A percentile compares a stretch with the other conserved stretches of the same genome.
Evolutionary conservation across 2,113 vertebrate species (phyloP).

Genomic region (Tyrannus savana): DNA sequence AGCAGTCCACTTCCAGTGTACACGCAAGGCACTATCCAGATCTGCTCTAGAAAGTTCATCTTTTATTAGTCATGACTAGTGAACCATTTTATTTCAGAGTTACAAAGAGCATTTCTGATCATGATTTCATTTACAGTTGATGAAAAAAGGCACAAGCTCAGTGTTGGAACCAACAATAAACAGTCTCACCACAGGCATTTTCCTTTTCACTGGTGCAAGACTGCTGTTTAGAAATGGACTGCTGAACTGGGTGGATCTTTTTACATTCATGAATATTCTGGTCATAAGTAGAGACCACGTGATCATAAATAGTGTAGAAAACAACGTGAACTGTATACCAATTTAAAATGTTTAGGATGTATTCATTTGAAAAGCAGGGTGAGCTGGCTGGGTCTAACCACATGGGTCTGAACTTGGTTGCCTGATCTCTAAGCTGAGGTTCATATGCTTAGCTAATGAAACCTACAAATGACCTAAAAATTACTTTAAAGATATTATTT

Average conservation of each 20-base stretch:
- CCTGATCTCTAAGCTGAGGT: not conserved
- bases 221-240: not conserved
- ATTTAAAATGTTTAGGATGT: not conserved
- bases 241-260: not conserved
- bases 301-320: not conserved
- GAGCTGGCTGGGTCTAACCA: not conserved
- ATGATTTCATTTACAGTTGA: not conserved
- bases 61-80: not conserved
- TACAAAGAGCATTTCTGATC: not conserved
- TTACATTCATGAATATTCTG: not conserved
- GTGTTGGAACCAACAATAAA: not conserved
- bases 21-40: not conserved
- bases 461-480: not conserved
- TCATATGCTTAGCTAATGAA: not conserved
- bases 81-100: not conserved
- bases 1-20: not conserved
- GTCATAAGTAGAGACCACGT: not conserved
- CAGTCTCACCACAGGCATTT: not conserved
- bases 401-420: not conserved
- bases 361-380: not conserved
- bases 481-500: not conserved
- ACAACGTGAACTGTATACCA: not conserved
- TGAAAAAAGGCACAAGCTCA: not conserved
- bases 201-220: not conserved
- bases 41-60: not conserved